Evolutionary conservation across 2,888 invertebrate genomes (phyloP).

Genomic region (Agriopis leucophaearia): DNA sequence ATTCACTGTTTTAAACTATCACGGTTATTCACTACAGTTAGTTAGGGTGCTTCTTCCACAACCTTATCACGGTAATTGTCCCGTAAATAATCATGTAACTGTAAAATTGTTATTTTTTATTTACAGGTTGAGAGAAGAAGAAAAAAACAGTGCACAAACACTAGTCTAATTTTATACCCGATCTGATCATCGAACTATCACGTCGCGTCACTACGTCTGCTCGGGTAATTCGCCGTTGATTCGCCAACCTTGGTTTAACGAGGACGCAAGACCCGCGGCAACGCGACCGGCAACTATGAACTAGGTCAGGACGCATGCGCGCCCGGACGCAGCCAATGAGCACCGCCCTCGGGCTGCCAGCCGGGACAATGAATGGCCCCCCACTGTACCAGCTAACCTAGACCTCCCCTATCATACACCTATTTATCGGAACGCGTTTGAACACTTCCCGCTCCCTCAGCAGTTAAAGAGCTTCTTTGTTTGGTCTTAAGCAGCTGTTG

Average conservation of each 20-base stretch:
- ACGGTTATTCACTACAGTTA: too few relatives aligned
- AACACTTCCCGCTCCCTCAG: slow-evolving; percentile 52
- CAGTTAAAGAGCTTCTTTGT: slow-evolving; percentile 60
- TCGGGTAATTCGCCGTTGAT: slow-evolving; percentile 74
- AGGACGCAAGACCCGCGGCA: slow-evolving; percentile 69
- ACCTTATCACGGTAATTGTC: too few relatives aligned
- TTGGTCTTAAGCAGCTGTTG: slow-evolving; percentile 75
- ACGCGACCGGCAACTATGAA: slow-evolving; percentile 71
- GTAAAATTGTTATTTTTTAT: too few relatives aligned
- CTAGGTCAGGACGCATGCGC: slow-evolving; percentile 84
- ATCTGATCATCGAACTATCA: slow-evolving; percentile 57
- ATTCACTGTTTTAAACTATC: too few relatives aligned
- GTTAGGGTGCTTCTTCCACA: too few relatives aligned
- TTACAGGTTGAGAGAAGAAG: too few relatives aligned
- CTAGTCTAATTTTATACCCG: slow-evolving; percentile 57
- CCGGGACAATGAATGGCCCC: slow-evolving; percentile 75
- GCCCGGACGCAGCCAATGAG: slow-evolving; percentile 82
- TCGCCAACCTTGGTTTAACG: slow-evolving; percentile 81
- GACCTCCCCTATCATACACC: slow-evolving; percentile 71
- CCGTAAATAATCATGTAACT: too few relatives aligned
- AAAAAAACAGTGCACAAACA: too few relatives aligned
- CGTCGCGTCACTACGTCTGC: slow-evolving; percentile 79
- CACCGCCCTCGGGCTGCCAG: slow-evolving; percentile 77
- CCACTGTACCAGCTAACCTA: slow-evolving; percentile 63
- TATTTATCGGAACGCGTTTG: slow-evolving; percentile 52